These are phyloP conservation scores for Gryllus bimaculatus DNA, from an alignment of 1,140 invertebrate genomes.

Conservation along the genomic window DNA sequence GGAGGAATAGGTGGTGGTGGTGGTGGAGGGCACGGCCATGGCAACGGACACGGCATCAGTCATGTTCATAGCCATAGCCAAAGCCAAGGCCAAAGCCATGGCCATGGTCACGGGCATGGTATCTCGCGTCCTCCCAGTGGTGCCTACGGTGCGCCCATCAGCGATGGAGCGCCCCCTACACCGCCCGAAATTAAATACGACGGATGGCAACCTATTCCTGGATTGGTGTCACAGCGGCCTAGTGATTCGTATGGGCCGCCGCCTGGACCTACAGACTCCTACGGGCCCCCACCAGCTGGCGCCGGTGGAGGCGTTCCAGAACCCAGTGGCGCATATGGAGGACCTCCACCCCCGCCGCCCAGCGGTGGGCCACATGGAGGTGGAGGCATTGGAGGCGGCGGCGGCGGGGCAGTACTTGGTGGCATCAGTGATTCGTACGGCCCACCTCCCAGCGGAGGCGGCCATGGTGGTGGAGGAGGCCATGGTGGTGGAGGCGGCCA, in stretches of 20 bases:
- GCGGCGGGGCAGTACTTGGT: neutral
- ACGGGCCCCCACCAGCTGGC: neutral
- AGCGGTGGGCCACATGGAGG: neutral
- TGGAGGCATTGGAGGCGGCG: neutral
- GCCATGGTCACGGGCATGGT: constrained; percentile 31
- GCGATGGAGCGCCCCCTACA: constrained; percentile 13
- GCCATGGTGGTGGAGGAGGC: neutral
- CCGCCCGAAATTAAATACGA: constrained; percentile 53
- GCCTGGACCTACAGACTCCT: neutral
- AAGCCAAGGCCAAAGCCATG: constrained; percentile 39
- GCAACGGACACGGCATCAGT: constrained; percentile 33
- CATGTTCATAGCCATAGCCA: constrained; percentile 34
- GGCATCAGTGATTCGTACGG: constrained; percentile 23
- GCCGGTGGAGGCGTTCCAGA: constrained; percentile 25
- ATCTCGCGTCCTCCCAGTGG: constrained; percentile 22
- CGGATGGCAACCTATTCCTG: constrained; percentile 70
- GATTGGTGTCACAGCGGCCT: constrained; percentile 9
- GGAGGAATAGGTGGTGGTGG: constrained; percentile 33
- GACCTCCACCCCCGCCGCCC: constrained; percentile 26
- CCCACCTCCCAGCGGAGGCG: constrained; percentile 19
- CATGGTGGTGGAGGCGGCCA: neutral
- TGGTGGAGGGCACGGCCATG: constrained; percentile 39
- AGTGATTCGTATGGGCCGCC: constrained; percentile 20
- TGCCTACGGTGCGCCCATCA: constrained; percentile 31
- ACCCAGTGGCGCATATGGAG: constrained; percentile 36